Evolutionary conservation across 2,113 vertebrate species (phyloP), one percentile per base, ranked within the genome.

Genomic region (Puntigrus tetrazona): DNA sequence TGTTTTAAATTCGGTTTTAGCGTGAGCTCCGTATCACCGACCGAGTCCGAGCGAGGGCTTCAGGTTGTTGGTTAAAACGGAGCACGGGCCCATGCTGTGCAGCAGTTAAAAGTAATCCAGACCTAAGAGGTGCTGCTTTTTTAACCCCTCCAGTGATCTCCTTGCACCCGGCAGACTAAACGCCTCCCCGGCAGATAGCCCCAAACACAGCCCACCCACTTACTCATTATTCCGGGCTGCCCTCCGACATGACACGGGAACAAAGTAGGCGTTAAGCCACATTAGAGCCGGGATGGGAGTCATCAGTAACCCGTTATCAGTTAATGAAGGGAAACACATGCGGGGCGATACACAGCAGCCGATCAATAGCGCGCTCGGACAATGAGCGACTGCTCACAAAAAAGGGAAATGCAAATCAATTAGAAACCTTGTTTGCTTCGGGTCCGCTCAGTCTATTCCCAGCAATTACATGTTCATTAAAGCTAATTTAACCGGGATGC

Each of bases 241-340:
- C 96, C 96, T 96, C 94, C 95, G 96, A 97, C 98, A 97, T 97
- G 97, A 97, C 97, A 97, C 94, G 95, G 95, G 96, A 96, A 99
- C 98, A 99, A 99, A 99, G 97, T 97, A 96, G 96, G 97, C 96
- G 98, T 99, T 99, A 99, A 96, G 96, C 96, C 95, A 97, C 97
- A 98, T 99, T 99, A 99, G 97, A 96, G 95, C 95, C 94, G 89
- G 92, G 96, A 98, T 95, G 95, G 96, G 95, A 97, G 97, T 97
- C 97, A 99, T 99, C 98, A 99, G 98, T 96, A 97, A 96, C 96
- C 97, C 96, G 97, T 99, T 99, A 99, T 99, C 97, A 95, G 94
- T 96, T 98, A 98, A 99, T 98, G 98, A 99, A 98, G 96, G 96
- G 94, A 98, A 99, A 98, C 97, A 97, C 97, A 99, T 99, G 98